phyloP scores from a whole-genome alignment of 2,113 vertebrate species.

The Thalassoma bifasciatum region DNA sequence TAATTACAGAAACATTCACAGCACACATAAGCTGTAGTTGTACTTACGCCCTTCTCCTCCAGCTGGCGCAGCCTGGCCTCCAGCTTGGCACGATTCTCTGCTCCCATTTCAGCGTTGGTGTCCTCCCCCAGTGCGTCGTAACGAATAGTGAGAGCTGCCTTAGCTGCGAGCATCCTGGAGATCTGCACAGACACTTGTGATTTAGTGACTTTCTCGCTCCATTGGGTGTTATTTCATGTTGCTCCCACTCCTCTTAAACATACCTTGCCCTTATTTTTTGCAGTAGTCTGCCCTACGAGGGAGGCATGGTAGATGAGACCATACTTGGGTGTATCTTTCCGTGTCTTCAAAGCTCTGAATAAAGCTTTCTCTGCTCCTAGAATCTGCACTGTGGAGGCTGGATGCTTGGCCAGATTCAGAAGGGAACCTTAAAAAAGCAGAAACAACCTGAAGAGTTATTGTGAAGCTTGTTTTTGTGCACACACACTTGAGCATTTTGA shows the following conservation, averaged over 20 bases:
- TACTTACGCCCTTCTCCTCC: slow-evolving; percentile 92
- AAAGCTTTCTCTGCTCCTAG: slow-evolving; percentile 97
- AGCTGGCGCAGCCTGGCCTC: slow-evolving; percentile 90
- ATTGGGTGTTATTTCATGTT: neutral
- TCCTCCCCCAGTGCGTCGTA: slow-evolving; percentile 97
- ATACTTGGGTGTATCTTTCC: slow-evolving; percentile 96
- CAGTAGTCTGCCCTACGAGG: slow-evolving; percentile 92
- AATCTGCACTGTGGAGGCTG: slow-evolving; percentile 97
- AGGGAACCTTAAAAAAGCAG: slow-evolving; percentile 88
- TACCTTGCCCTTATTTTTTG: slow-evolving; percentile 99
- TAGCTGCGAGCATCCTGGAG: slow-evolving; percentile 96
- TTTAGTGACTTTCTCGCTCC: neutral
- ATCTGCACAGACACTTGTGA: slow-evolving; percentile 78
- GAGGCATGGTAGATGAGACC: slow-evolving; percentile 98
- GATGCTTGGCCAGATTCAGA: slow-evolving; percentile 97
- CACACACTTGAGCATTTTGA: accelerated
- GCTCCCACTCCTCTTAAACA: slow-evolving; percentile 2
- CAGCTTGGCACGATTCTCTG: slow-evolving; percentile 94
- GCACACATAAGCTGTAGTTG: too few relatives aligned
- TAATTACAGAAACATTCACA: too few relatives aligned
- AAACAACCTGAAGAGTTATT: neutral
- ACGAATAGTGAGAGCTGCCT: slow-evolving; percentile 92
- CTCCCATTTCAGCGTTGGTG: slow-evolving; percentile 93
- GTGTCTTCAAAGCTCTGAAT: slow-evolving; percentile 95
- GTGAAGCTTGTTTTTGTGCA: neutral